Conservation (phyloP, 2,888 invertebrate species). For the Ametastegia equiseti region DNA sequence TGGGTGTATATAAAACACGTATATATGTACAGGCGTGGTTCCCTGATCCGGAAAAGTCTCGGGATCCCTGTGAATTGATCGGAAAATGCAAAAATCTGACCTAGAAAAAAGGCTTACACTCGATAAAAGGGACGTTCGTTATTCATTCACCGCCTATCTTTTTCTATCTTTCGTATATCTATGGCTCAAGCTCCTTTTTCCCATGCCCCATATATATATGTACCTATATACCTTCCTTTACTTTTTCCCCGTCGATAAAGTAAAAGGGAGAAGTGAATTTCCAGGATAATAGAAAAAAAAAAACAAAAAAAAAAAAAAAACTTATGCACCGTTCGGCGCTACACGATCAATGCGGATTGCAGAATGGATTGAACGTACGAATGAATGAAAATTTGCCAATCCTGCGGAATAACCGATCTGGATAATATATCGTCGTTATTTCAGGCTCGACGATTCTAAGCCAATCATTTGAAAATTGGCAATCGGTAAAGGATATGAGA, state of each 20-base stretch:
- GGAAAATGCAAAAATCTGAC: conserved; percentile 24
- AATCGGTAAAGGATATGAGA: too few relatives aligned
- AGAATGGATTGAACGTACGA: too few relatives aligned
- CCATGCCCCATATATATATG: background rate
- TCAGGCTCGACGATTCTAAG: too few relatives aligned
- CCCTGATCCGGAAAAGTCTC: background rate
- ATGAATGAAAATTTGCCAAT: too few relatives aligned
- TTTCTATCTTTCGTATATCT: background rate
- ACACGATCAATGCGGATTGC: too few relatives aligned
- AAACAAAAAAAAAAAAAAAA: background rate
- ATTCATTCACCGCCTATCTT: background rate
- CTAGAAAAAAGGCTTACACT: background rate
- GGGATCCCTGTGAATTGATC: conserved; percentile 10
- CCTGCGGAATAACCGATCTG: too few relatives aligned
- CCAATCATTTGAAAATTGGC: too few relatives aligned
- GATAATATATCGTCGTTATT: too few relatives aligned
- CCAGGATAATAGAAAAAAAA: background rate
- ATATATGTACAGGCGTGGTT: background rate
- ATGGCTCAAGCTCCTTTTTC: background rate
- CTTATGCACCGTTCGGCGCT: too few relatives aligned
- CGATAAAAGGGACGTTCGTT: background rate
- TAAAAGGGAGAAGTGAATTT: background rate
- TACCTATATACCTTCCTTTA: too few relatives aligned
- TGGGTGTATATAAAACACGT: background rate
- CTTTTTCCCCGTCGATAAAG: background rate